A percentile compares a stretch with the other conserved stretches of the same genome.
phyloP scores from a whole-genome alignment of 1,140 invertebrate species.

The Bilobella aurantiaca region DNA sequence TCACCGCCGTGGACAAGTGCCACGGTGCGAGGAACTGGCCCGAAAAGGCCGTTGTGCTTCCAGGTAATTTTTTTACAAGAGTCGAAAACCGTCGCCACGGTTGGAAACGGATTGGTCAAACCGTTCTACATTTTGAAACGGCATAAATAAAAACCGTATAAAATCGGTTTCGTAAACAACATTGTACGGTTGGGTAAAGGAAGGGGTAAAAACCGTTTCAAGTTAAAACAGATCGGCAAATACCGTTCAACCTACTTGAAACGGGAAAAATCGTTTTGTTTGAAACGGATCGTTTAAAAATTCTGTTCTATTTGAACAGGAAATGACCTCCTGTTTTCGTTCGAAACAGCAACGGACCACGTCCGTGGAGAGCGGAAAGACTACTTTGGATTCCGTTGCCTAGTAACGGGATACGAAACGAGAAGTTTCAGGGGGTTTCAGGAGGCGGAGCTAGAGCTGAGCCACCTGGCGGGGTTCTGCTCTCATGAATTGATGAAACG shows the following conservation, averaged over 20 bases:
- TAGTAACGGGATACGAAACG: constrained; percentile 87
- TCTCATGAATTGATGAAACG: constrained; percentile 76
- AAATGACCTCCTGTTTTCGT: constrained; percentile 84
- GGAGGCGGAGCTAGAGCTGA: constrained; percentile 77
- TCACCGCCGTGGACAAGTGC: constrained; percentile 62
- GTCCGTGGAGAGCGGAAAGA: constrained; percentile 76
- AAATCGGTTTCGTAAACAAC: too few species aligned
- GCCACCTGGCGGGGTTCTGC: constrained; percentile 83
- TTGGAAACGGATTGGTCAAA: too few species aligned
- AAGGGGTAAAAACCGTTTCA: not conserved
- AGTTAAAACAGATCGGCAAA: too few species aligned
- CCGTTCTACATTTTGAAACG: too few species aligned
- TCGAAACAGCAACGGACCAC: constrained; percentile 92
- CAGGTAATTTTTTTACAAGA: constrained; percentile 47
- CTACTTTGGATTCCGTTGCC: constrained; percentile 82
- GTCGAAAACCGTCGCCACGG: too few species aligned
- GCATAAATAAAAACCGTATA: too few species aligned
- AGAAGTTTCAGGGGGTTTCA: constrained; percentile 51
- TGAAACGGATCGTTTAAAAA: too few species aligned
- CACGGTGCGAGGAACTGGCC: constrained; percentile 71
- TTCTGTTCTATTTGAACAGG: constrained; percentile 45
- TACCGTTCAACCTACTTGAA: too few species aligned
- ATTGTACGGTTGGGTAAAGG: not conserved
- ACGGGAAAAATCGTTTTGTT: too few species aligned
- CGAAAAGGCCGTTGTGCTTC: constrained; percentile 69